Evolutionary conservation across 2,113 vertebrate genomes (phyloP).

Genomic region (Mellivora capensis): DNA sequence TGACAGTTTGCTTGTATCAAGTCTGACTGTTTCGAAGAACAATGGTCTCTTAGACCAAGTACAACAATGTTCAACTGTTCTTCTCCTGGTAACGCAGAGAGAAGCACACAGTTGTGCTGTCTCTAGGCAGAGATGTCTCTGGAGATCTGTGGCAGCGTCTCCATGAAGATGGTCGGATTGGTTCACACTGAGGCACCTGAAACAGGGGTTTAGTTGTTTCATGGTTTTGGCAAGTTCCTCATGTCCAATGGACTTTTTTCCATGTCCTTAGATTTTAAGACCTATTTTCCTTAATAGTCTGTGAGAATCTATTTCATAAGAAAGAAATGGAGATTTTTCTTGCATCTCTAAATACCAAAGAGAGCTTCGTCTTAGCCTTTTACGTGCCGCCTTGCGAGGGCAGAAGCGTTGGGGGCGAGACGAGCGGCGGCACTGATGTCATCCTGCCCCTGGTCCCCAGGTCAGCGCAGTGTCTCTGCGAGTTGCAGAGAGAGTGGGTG

Average conservation of each 20-base stretch:
- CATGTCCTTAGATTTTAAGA: not conserved
- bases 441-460: no score
- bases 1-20: not conserved
- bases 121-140: not conserved
- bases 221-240: not conserved
- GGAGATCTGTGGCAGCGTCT: rapidly evolving
- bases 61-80: not conserved
- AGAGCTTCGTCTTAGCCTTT: not conserved
- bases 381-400: not conserved
- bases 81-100: not conserved
- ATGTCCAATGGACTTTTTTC: not conserved
- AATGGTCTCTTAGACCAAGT: not conserved
- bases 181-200: not conserved
- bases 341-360: not conserved
- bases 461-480: rapidly evolving
- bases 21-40: not conserved
- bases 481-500: no score
- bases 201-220: not conserved
- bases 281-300: not conserved
- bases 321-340: not conserved
- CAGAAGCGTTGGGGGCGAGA: no score
- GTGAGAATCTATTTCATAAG: not conserved
- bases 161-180: not conserved
- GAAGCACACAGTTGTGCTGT: not conserved
- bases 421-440: not conserved